Evolutionary conservation across 37 sponge, comb jelly and placozoan genomes (phyloP), one percentile per base, ranked within the genome.

Genomic region (Amphimedon queenslandica): DNA sequence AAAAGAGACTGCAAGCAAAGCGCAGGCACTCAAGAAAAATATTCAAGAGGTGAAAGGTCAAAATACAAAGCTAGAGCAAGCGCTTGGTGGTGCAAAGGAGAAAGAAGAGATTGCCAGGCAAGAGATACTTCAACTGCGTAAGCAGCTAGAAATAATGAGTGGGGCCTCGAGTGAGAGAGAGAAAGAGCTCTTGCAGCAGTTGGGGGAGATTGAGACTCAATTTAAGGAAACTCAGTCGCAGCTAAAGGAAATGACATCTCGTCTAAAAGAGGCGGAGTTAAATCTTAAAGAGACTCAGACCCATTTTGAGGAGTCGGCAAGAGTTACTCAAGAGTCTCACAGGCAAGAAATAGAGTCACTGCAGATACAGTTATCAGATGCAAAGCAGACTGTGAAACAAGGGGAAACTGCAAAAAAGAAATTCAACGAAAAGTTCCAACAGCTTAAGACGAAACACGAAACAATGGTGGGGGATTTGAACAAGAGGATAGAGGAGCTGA

Each of bases 371-470:
- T n/a, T 28, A 30, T 53, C 43, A 20, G 29, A 53, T 37, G 35
- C 58, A 30, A 60, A 60, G 27, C 27, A 60, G 28, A n/a, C 21
- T 11, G 27, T 25, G 5, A n/a, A 11, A 60, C 8, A 60, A n/a
- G 27, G 21, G 61, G 27, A 13, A 25, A 25, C 61, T 6, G 61
- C 70, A 51, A 72, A 57, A 55, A 66, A 85, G 66, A 60, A 60
- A 60, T 60, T 25, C 74, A 43, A 80, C 34, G 72, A 82, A 32
- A 70, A 77, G 58, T 23, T 88, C 2, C 47, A 57, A 8, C 58
- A 71, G 37, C n/a, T 88, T 55, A 78, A 72, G 69, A 33, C 67
- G 27, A 24, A 40, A 31, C 63, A 73, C 23, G 63, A 67, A 40
- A 32, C 36, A 25, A 13, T 47, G 53, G 13, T 13, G 13, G 53